Evolutionary conservation across 1,140 invertebrate species (phyloP).

Genomic region (Micrasema minimum): DNA sequence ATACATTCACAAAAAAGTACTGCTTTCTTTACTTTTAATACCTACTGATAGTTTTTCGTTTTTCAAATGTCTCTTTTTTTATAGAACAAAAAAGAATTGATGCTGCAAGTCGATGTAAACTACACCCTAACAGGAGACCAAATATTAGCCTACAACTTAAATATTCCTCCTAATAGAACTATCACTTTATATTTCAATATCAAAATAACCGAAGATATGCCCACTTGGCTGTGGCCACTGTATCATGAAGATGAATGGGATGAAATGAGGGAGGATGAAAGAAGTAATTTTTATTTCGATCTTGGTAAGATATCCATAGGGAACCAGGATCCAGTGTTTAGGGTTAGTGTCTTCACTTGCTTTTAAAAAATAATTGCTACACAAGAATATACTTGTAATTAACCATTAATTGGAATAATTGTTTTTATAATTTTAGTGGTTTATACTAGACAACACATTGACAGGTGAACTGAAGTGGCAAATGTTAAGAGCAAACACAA

Average conservation of each 20-base stretch:
- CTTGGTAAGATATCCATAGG: constrained; percentile 63
- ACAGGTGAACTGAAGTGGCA: constrained; percentile 13
- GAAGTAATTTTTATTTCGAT: constrained; percentile 55
- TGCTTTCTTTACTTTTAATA: too few relatives aligned
- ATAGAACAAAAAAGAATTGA: neutral
- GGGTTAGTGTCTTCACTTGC: constrained; percentile 54
- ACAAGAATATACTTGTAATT: too few relatives aligned
- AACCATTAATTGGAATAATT: too few relatives aligned
- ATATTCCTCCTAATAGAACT: constrained; percentile 57
- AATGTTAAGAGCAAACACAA: constrained; percentile 12
- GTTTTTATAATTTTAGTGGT: constrained; percentile 45
- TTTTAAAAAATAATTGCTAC: too few relatives aligned
- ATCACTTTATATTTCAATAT: constrained; percentile 58
- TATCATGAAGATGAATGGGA: constrained; percentile 51
- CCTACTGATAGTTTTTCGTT: too few relatives aligned
- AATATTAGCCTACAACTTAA: constrained; percentile 59
- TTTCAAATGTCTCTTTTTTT: neutral
- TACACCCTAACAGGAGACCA: constrained; percentile 57
- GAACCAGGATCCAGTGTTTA: constrained; percentile 63
- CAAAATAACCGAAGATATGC: constrained; percentile 56
- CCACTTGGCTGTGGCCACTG: constrained; percentile 57
- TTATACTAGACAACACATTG: constrained; percentile 20
- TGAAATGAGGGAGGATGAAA: constrained; percentile 53
- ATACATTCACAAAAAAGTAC: too few relatives aligned
- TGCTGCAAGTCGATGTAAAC: constrained; percentile 56